Conservation (phyloP, 2,888 invertebrate species). For the Beris morrisii region DNA sequence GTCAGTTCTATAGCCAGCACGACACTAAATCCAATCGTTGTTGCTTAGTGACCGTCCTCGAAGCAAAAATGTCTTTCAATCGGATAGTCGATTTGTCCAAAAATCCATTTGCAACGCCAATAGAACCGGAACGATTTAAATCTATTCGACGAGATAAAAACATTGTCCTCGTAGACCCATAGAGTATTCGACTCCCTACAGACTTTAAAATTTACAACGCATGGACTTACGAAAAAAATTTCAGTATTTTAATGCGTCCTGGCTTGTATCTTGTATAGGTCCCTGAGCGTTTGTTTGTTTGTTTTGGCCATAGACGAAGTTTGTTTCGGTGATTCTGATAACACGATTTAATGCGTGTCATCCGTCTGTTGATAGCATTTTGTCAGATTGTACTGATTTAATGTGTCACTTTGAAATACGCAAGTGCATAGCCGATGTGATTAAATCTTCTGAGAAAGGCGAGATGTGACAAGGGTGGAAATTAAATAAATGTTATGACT, state of each 20-base stretch:
- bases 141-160: conserved; percentile 42
- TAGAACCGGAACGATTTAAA: conserved; percentile 44
- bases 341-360: conserved; percentile 43
- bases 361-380: conserved; percentile 35
- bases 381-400: conserved; percentile 38
- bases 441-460: too few species aligned
- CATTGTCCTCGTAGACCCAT: conserved; percentile 21
- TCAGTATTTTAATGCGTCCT: conserved; percentile 16
- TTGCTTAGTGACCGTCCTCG: too few species aligned
- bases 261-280: conserved; percentile 10
- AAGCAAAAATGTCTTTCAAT: conserved; percentile 9
- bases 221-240: conserved; percentile 16
- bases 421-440: conserved; percentile 7
- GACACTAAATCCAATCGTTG: too few species aligned
- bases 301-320: conserved; percentile 31
- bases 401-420: conserved; percentile 22
- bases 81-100: conserved; percentile 33
- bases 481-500: too few species aligned
- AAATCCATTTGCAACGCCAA: conserved; percentile 43
- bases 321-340: conserved; percentile 41
- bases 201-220: conserved; percentile 37
- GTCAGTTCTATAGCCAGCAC: conserved; percentile 18
- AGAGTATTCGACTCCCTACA: conserved; percentile 11
- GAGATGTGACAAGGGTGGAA: too few species aligned
- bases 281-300: conserved; percentile 22